Percentiles rank a stretch among this genome's conserved stretches.
phyloP scores from a whole-genome alignment of 2,797 vertebrate genomes.

The Smutsia gigantea region DNA sequence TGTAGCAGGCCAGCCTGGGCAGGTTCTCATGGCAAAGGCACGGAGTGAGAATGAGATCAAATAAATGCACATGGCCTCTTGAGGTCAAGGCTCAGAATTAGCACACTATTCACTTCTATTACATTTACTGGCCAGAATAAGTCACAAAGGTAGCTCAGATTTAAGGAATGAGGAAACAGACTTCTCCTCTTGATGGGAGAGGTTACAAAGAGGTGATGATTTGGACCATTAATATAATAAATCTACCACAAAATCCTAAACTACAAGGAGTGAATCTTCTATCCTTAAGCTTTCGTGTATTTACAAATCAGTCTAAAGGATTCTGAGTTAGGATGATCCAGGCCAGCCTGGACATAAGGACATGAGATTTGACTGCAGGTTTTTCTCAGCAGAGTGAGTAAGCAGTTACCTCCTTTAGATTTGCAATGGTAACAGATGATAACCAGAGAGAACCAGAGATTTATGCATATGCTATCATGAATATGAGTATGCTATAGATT shows the following conservation, averaged over 20 bases:
- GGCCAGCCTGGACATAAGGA: neutral
- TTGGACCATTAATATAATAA: neutral
- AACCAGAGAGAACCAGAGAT: neutral
- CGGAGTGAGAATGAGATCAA: neutral
- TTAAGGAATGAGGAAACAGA: neutral
- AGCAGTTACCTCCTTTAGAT: neutral
- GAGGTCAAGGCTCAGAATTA: neutral
- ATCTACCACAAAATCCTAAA: neutral
- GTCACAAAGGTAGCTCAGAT: neutral
- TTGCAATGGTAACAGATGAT: neutral
- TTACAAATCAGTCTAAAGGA: neutral
- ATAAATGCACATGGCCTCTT: neutral
- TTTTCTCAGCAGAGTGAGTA: neutral
- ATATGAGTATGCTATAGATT: neutral
- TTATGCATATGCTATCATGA: neutral
- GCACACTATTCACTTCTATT: neutral
- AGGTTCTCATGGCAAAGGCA: neutral
- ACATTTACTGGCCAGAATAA: neutral
- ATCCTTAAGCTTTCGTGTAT: neutral
- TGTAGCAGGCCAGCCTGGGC: neutral
- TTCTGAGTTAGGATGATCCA: neutral
- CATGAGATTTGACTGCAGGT: neutral
- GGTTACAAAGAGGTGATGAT: neutral
- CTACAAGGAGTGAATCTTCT: neutral
- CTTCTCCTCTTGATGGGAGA: neutral